Evolutionary conservation across 2,888 invertebrate genomes (phyloP).

Genomic region (Platynereis dumerilii): DNA sequence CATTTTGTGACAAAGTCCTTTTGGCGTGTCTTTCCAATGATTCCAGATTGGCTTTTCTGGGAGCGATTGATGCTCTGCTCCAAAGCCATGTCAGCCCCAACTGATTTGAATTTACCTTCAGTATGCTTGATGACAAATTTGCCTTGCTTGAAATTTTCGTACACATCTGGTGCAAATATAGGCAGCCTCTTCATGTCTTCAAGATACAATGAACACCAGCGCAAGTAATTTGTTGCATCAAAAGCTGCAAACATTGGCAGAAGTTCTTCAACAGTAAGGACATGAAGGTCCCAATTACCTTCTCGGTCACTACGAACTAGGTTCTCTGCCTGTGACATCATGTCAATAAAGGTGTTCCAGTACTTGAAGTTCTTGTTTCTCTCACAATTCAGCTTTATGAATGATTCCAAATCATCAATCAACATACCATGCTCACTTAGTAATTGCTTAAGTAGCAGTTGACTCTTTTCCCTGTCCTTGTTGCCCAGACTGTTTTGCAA

Average conservation of each 20-base stretch:
- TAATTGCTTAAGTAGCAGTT: too few species aligned
- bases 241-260: conserved; percentile 16
- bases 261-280: conserved; percentile 8
- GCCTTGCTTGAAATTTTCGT: conserved; percentile 8
- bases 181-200: conserved; percentile 18
- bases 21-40: conserved; percentile 14
- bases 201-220: conserved; percentile 18
- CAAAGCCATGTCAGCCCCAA: conserved; percentile 17
- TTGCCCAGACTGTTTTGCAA: too few species aligned
- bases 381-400: neutral
- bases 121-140: conserved; percentile 18
- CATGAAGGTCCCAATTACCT: conserved; percentile 16
- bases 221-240: conserved; percentile 9
- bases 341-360: neutral
- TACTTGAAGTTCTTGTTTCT: neutral
- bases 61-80: conserved; percentile 20
- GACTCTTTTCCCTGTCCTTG: too few species aligned
- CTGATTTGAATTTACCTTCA: conserved; percentile 12
- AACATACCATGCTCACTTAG: too few species aligned
- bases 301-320: conserved; percentile 1
- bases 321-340: neutral
- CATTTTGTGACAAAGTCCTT: too few species aligned
- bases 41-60: conserved; percentile 13
- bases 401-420: neutral
- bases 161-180: conserved; percentile 2